Evolutionary conservation across 2,797 vertebrate genomes (phyloP), one percentile per base, ranked within the genome.

Genomic region (Apogon talboti): DNA sequence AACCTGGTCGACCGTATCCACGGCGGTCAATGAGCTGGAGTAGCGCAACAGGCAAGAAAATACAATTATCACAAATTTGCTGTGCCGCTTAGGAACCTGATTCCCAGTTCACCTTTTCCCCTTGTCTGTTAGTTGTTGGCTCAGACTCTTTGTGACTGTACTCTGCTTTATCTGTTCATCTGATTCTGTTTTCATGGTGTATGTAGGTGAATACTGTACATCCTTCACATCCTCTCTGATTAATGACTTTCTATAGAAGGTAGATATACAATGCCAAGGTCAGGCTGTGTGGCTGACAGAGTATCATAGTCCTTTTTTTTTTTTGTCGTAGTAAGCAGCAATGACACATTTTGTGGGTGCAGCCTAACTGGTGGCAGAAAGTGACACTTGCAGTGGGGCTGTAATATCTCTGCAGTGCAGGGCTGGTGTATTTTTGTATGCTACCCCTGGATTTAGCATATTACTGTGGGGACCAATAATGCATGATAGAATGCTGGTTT

Each of bases 31-130:
- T 73, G 80, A 82, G 70, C 65, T 56, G 28, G 35, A 49, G 37
- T 3, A 18, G 53, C 58, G 42, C 56, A 73, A 58, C 42, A 33
- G 60, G 76, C 63, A 69, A 80, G 74, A 73, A 74, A 83, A 84
- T 64, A 64, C 60, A 81, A 82, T 82, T 71, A 83, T 66, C 12
- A 13, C 42, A 74, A 58, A 74, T 79, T 64, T 74, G 62, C 57
- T 24, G 35, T 51, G 61, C 66, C 56, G 70, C 76, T 84, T 85
- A n/a, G 66, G 66, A 37, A 66, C 46, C 14, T 30, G 1, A 42
- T 56, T 71, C 43, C 62, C n/a, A 14, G 16, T 13, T 74, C 52
- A 66, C 54, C 71, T 67, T 56, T 37, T 40, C 33, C 0, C 35
- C 24, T 30, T n/a, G 10, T 62, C 55, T 44, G 42, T 44, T 13